A percentile compares a stretch with the other conserved stretches of the same genome.
Evolutionary conservation across 2,113 vertebrate species (phyloP).

Genomic region (Emydocephalus ijimae): DNA sequence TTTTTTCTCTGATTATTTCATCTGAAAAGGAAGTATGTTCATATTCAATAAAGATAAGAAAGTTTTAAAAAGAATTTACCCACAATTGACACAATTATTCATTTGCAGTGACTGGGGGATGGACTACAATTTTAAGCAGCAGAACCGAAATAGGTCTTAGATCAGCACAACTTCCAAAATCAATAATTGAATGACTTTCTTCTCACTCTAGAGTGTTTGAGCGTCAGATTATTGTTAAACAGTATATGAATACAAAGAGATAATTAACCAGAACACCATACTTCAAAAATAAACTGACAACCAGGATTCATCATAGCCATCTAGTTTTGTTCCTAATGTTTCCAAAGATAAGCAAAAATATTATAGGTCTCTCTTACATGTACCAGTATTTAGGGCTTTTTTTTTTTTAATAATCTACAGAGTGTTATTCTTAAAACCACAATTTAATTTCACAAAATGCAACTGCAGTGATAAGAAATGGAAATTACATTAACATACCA

Average conservation of each 20-base stretch:
- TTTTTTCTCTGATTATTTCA: slow-evolving; percentile 82
- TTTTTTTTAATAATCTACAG: neutral
- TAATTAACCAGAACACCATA: neutral
- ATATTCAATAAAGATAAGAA: slow-evolving; percentile 32
- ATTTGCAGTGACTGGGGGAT: neutral
- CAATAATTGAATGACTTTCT: neutral
- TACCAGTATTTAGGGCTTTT: neutral
- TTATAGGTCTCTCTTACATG: neutral
- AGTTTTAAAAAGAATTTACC: neutral
- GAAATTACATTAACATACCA: neutral
- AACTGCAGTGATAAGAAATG: neutral
- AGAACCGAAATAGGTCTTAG: neutral
- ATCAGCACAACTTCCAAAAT: neutral
- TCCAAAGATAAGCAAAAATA: neutral
- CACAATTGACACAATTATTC: neutral
- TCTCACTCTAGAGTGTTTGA: neutral
- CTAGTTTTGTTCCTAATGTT: neutral
- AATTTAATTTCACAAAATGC: neutral
- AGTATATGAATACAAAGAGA: neutral
- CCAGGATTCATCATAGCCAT: neutral
- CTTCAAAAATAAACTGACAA: neutral
- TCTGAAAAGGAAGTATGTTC: slow-evolving; percentile 71
- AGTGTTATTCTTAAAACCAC: neutral
- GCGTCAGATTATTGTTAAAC: neutral
- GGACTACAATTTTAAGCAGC: neutral